Percentiles rank a stretch among this genome's conserved stretches.
Evolutionary conservation across 2,797 vertebrate genomes (phyloP).

Genomic region (Craterocephalus amniculus): DNA sequence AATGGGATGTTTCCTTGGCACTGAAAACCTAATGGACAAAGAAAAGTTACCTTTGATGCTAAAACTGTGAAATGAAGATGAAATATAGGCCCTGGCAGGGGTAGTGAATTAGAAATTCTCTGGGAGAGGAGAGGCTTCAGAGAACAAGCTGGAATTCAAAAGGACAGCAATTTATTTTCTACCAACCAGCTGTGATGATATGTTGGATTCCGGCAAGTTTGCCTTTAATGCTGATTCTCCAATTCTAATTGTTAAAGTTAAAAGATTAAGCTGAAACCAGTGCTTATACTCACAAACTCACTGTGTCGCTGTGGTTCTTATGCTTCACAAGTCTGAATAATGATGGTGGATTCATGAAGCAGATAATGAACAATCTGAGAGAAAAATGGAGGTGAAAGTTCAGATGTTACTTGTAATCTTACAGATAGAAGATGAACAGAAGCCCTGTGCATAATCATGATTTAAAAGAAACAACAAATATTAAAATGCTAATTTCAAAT

Average conservation of each 20-base stretch:
- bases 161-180: conserved; percentile 19
- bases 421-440: neutral
- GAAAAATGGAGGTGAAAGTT: conserved; percentile 2
- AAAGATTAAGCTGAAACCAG: neutral
- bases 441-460: neutral
- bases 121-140: conserved; percentile 17
- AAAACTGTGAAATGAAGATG: conserved; percentile 56
- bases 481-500: conserved; percentile 3
- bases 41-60: conserved; percentile 61
- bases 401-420: neutral
- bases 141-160: conserved; percentile 34
- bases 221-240: conserved; percentile 20
- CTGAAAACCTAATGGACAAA: conserved; percentile 70
- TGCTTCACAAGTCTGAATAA: neutral
- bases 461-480: neutral
- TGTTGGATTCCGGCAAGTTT: conserved; percentile 16
- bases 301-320: neutral
- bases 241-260: conserved; percentile 5
- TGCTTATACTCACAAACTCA: neutral
- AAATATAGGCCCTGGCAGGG: conserved; percentile 48
- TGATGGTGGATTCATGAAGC: conserved; percentile 15
- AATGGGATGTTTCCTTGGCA: conserved; percentile 65
- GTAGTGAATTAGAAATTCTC: conserved; percentile 41
- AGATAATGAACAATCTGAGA: conserved; percentile 1
- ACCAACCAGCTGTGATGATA: conserved; percentile 19